Percentiles rank a stretch among this genome's conserved stretches.
These are phyloP conservation scores for Phyllotis vaccarum DNA, from an alignment of 2,797 vertebrate genomes.

Conservation along the genomic window DNA sequence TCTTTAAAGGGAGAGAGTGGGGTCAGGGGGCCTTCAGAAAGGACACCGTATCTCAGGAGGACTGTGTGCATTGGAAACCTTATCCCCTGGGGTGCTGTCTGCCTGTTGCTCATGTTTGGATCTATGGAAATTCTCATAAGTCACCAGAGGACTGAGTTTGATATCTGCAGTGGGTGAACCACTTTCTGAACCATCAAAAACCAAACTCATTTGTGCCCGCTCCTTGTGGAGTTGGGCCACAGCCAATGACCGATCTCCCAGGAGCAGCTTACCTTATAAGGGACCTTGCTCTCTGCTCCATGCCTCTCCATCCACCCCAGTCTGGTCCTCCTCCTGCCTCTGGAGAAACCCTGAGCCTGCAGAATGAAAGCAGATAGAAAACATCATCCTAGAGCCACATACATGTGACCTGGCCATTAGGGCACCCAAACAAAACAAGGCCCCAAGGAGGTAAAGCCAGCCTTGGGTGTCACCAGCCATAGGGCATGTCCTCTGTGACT, in stretches of 20 bases:
- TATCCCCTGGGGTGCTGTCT: not conserved
- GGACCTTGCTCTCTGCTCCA: not conserved
- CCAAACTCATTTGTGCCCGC: not conserved
- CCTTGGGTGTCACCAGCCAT: not conserved
- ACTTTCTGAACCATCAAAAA: conserved; percentile 17
- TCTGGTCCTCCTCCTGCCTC: not conserved
- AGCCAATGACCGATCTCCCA: not conserved
- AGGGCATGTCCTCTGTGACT: not conserved
- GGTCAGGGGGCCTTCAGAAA: not conserved
- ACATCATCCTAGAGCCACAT: not conserved
- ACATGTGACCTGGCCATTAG: not conserved
- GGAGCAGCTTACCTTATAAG: not conserved
- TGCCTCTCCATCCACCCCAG: not conserved
- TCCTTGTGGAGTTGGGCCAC: not conserved
- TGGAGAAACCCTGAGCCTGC: not conserved
- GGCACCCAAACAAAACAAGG: not conserved
- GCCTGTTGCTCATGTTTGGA: conserved; percentile 33
- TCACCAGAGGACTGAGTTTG: conserved; percentile 2
- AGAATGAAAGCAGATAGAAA: not conserved
- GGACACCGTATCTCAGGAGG: not conserved
- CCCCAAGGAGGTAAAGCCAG: not conserved
- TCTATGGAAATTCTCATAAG: not conserved
- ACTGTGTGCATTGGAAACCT: not conserved
- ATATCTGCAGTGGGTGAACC: not conserved
- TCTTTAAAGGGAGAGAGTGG: not conserved